phyloP scores from a whole-genome alignment of 2,113 vertebrate genomes.

The Camarhynchus parvulus region DNA sequence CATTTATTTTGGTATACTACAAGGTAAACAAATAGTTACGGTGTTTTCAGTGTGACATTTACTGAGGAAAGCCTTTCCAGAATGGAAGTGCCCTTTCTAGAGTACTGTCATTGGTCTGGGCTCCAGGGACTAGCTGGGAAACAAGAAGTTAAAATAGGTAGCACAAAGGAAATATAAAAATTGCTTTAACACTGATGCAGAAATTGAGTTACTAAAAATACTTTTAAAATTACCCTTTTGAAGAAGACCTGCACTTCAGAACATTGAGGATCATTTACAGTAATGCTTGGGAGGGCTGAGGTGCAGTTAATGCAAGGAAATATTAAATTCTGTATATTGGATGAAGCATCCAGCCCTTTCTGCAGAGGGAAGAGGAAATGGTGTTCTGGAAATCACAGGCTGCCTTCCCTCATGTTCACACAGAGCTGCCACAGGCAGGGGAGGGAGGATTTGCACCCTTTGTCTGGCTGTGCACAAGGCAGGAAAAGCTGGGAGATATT shows the following conservation, averaged over 20 bases:
- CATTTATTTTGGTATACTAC: neutral
- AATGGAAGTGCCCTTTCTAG: neutral
- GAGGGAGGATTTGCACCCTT: neutral
- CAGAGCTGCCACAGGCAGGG: neutral
- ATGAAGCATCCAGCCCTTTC: neutral
- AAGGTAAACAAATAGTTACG: neutral
- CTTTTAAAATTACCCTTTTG: neutral
- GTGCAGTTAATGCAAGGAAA: neutral
- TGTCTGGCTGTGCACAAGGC: neutral
- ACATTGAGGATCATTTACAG: neutral
- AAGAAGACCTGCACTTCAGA: neutral
- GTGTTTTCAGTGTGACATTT: neutral
- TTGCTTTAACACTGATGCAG: neutral
- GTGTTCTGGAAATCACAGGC: neutral
- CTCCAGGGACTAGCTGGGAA: neutral
- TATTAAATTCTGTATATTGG: neutral
- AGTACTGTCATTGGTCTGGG: neutral
- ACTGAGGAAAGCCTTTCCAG: neutral
- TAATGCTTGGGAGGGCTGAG: neutral
- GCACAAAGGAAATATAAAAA: neutral
- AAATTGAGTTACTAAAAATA: neutral
- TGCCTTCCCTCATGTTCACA: neutral
- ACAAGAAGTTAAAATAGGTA: neutral
- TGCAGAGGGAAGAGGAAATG: neutral
- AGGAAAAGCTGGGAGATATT: neutral